Evolutionary conservation across 2,113 vertebrate species (phyloP).

Genomic region (Panthera tigris): DNA sequence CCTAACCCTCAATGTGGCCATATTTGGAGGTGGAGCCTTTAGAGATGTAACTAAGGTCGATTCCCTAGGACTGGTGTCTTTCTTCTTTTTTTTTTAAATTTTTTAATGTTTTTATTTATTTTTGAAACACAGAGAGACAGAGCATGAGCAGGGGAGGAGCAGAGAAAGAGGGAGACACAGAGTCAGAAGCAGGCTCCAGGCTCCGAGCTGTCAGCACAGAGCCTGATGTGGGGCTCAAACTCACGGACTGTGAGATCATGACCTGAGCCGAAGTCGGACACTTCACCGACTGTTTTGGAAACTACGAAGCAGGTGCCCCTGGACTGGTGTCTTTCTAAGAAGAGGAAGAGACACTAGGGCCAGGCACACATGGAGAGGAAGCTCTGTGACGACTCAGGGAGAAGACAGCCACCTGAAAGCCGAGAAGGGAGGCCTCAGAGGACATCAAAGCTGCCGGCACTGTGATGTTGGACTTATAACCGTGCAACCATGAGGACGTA

Average conservation of each 20-base stretch:
- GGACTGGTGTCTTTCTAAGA: not conserved
- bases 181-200: too few relatives aligned
- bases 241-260: too few relatives aligned
- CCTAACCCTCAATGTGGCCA: not conserved
- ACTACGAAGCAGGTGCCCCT: too few relatives aligned
- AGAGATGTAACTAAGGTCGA: not conserved
- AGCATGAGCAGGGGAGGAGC: too few relatives aligned
- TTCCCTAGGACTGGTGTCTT: not conserved
- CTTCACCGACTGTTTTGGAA: too few relatives aligned
- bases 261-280: too few relatives aligned
- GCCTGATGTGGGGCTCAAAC: too few relatives aligned
- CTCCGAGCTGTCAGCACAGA: too few relatives aligned
- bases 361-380: not conserved
- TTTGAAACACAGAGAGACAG: too few relatives aligned
- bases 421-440: not conserved
- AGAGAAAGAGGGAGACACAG: too few relatives aligned
- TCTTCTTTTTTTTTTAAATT: too few relatives aligned
- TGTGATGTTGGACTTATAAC: accelerated
- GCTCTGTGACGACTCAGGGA: accelerated
- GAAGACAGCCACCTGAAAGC: accelerated
- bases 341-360: accelerated
- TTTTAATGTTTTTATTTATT: too few relatives aligned
- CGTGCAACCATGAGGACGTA: not conserved
- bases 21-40: not conserved
- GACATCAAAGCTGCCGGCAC: accelerated